phyloP scores from a whole-genome alignment of 1,140 invertebrate genomes.

The Bombus ignitus region DNA sequence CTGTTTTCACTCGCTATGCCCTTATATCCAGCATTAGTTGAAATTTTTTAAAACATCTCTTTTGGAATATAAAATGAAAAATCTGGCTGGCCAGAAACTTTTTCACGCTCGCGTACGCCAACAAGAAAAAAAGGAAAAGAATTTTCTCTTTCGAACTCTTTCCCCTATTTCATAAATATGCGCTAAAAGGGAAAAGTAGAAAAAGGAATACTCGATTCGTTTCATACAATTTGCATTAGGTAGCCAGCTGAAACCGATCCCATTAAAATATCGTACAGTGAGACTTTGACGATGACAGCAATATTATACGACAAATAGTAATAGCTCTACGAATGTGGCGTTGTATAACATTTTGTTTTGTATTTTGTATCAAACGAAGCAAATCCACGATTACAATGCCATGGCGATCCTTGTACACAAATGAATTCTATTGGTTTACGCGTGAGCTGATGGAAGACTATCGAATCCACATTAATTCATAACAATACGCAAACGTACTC shows the following conservation, averaged over 20 bases:
- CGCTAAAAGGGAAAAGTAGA: background rate
- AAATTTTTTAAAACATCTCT: no score
- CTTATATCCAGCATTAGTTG: no score
- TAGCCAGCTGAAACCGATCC: background rate
- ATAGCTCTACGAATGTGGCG: no score
- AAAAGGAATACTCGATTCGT: background rate
- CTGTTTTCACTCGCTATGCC: no score
- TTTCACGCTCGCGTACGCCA: no score
- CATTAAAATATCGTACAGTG: background rate
- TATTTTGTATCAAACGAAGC: background rate
- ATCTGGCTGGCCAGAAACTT: no score
- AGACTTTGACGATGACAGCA: background rate
- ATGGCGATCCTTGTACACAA: background rate
- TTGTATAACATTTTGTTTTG: background rate
- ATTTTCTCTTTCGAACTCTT: no score
- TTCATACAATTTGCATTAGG: background rate
- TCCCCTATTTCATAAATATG: no score
- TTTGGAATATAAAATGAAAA: no score
- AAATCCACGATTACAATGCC: no score
- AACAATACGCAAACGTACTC: background rate
- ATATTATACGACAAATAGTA: background rate
- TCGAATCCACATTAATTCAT: background rate
- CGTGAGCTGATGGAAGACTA: background rate
- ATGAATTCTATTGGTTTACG: no score
- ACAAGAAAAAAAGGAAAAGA: no score